Base-by-base conservation (phyloP, 2,888 invertebrate genomes). In the Tetragonisca angustula region DNA sequence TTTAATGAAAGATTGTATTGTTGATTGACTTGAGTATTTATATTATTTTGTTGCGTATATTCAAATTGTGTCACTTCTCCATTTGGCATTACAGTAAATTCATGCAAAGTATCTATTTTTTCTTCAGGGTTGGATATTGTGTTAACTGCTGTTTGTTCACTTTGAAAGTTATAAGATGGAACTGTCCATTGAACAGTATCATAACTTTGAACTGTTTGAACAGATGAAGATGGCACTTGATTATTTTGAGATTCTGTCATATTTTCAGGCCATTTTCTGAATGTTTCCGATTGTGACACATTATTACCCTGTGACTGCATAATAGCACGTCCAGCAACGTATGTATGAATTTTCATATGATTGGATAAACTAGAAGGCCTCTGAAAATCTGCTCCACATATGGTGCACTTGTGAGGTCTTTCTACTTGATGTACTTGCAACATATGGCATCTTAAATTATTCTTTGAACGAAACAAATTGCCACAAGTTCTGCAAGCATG, bases 301-400 rank as follows among this genome's bases (percentile, higher is more conserved):
- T 84, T 72, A 72, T 88, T 90, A 52, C 86, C 85, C 76, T 91
- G 86, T 4, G 90, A 78, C 64, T 91, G 92, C 71, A 93, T 79
- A 67, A 95, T 90, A 64, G 95, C 94, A 86, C 95, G 92, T 4
- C 95, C 95, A 1, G 95, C 94, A 9, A 93, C 93, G 80, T 95
- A 95, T 11, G 93, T 94, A 80, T 95, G 95, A 67, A 95, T 95
- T 85, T 95, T 95, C 95, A 95, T 95, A 86, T 95, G 95, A 90
- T 95, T 95, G 1, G 95, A 95, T 17, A 95, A 91, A 87, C 95
- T 95, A 56, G 95, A 95, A 54, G 95, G 95, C 59, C 95, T 91
- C 50, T 94, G 94, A 90, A 95, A 95, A 50, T 94, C 93, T 21
- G 94, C 94, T 13, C 94, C 95, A 80, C 95, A 95, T 68, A 95